Conservation (phyloP, 92 coral and sea anemone genomes). For the Palythoa grandis region DNA sequence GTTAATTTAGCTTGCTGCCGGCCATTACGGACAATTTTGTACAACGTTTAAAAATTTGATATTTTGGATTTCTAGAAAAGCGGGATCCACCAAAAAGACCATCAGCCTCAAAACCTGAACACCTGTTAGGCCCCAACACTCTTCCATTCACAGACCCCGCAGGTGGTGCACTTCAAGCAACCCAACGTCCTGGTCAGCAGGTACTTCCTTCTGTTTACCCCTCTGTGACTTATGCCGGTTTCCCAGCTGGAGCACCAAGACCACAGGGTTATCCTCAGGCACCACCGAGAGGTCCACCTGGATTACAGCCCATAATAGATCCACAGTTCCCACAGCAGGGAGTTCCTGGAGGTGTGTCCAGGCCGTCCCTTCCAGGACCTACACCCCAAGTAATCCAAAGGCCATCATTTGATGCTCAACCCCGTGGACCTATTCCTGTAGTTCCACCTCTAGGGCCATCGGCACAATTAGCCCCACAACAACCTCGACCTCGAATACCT, state of each 20-base stretch:
- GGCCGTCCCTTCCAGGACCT: slow-evolving; percentile 34
- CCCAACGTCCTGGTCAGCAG: slow-evolving; percentile 56
- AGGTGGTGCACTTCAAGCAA: slow-evolving; percentile 17
- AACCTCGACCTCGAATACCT: slow-evolving; percentile 27
- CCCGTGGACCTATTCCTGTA: slow-evolving; percentile 34
- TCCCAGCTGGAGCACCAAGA: slow-evolving; percentile 29
- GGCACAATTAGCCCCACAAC: slow-evolving; percentile 42
- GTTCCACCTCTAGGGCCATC: slow-evolving; percentile 35
- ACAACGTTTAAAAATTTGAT: not conserved
- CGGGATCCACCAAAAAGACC: slow-evolving; percentile 73
- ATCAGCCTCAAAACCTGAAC: slow-evolving; percentile 75
- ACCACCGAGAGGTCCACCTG: slow-evolving; percentile 62
- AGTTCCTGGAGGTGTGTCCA: slow-evolving; percentile 48
- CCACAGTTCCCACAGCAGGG: slow-evolving; percentile 56
- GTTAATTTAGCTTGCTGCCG: too few relatives aligned
- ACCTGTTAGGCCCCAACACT: slow-evolving; percentile 65
- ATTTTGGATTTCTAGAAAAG: slow-evolving; percentile 44
- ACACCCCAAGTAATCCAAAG: slow-evolving; percentile 34
- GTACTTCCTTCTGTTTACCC: slow-evolving; percentile 35
- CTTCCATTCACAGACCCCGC: slow-evolving; percentile 26
- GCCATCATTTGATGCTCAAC: slow-evolving; percentile 31
- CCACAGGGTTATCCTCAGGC: slow-evolving; percentile 31
- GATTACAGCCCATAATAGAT: slow-evolving; percentile 45
- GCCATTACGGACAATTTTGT: not conserved
- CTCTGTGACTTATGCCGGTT: slow-evolving; percentile 27